Evolutionary conservation across 2,797 vertebrate genomes (phyloP), one percentile per base, ranked within the genome.

Genomic region (Luscinia luscinia): DNA sequence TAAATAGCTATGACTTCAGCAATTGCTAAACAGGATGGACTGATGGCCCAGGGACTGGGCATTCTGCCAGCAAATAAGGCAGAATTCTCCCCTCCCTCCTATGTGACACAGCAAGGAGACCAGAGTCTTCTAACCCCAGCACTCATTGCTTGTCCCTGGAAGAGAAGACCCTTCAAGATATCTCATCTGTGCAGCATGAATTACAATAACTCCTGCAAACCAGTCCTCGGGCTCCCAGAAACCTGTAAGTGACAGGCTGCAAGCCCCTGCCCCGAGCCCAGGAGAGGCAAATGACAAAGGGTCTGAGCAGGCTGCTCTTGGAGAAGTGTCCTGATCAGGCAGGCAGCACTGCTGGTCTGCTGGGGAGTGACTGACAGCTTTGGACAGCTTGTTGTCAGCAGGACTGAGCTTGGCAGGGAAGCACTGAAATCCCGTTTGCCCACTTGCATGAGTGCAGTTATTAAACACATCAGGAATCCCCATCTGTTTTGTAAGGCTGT

Each of bases 401-500:
- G 85, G 88, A 30, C 76, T 26, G 85, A 75, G 73, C 64, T 80
- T 90, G 88, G 80, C 93, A 72, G 72, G 93, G 64, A 86, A 63
- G 76, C 64, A 1, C 68, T 46, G 76, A 48, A 84, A 90, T 91
- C 80, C 80, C 2, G 9, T 93, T 95, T 95, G 86, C 86, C 64
- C 55, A 30, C 90, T 90, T 78, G 76, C 2, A 5, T 2, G 16
- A 30, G 51, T 74, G 86, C 80, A 68, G 90, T 84, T 95, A 84
- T 93, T 94, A 91, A 94, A 95, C 94, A 94, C 90, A 78, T 81
- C 67, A 78, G 81, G 90, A 90, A 78, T 90, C 90, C 72, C 76
- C 86, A 79, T 86, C 90, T 94, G 94, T 77, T 81, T 72, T 40
- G 48, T 38, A 10, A 80, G 81, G 49, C 27, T 9, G 28, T 68